Base-by-base conservation (phyloP, 2,797 vertebrate species). In the Anguilla anguilla region DNA sequence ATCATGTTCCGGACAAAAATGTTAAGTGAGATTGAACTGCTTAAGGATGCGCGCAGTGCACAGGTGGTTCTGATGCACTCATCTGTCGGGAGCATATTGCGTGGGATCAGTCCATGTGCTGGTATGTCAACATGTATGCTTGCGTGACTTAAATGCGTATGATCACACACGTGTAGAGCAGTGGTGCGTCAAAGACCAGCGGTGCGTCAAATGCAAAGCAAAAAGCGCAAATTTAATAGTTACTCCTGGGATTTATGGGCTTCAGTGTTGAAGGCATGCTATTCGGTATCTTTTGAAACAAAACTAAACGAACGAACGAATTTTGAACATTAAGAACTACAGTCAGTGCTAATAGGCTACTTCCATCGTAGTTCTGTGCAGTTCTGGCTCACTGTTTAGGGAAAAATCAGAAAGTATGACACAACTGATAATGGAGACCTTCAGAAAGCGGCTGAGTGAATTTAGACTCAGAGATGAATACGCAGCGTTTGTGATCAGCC, bases 121-220 rank as follows among this genome's bases (percentile, higher is more conserved):
- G 55, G 69, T 49, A 74, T 59, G 83, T 74, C 83, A 74, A 85
- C 83, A 79, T 85, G 69, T 72, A 85, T 82, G 84, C 74, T n/a
- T 17, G 83, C 46, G 11, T 67, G 84, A 67, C 84, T 85, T 39
- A 35, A 22, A 43, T 6, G 39, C 31, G 11, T 61, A 84, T 59
- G 87, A 69, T 22, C 53, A 13, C 28, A 43, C 87, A 85, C 51
- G 83, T 88, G 87, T 57, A 53, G n/a, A 72, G 17, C 15, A 53
- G 53, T 51, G 3, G 35, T 51, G 39, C 85, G 55, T 74, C 53
- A 28, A 57, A 53, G 51, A 46, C 4, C 13, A 51, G 51, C 69
- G 2, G 31, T 49, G 35, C 85, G 72, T 72, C 31, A 43, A 53
- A 51, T 22, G 25, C 83, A 28, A 28, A 53, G 55, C 64, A 25